phyloP scores from a whole-genome alignment of 2,888 invertebrate species.

The Crioceris asparagi region DNA sequence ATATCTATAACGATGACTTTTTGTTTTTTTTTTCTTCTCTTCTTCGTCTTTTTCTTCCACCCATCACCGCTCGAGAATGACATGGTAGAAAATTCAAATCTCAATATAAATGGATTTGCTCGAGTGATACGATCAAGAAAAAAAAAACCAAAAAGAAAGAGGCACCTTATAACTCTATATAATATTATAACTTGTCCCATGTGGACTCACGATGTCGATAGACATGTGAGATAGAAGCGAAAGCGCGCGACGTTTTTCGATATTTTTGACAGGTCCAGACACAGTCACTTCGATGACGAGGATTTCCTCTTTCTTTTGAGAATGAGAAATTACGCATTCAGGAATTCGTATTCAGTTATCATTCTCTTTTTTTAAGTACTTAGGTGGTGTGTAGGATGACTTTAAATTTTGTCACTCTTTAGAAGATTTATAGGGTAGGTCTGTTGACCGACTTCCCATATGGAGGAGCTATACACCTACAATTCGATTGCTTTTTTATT shows the following conservation, averaged over 20 bases:
- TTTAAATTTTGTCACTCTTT: too few species aligned
- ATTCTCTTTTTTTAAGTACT: too few species aligned
- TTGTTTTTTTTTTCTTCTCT: too few species aligned
- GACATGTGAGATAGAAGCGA: constrained; percentile 31
- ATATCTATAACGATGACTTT: too few species aligned
- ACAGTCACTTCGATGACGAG: constrained; percentile 31
- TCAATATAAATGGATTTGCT: constrained; percentile 38
- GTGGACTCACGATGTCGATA: constrained; percentile 6
- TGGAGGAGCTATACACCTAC: too few species aligned
- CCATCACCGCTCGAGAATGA: constrained; percentile 32
- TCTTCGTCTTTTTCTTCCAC: too few species aligned
- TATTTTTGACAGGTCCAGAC: too few species aligned
- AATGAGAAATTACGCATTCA: constrained; percentile 33
- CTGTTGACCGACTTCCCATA: too few species aligned
- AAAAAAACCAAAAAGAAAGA: background rate
- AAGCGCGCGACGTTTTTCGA: constrained; percentile 33
- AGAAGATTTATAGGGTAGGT: too few species aligned
- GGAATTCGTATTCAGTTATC: constrained; percentile 25
- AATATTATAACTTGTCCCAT: background rate
- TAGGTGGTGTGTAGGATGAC: too few species aligned
- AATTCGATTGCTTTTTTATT: too few species aligned
- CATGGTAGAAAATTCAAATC: constrained; percentile 35
- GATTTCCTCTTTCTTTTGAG: constrained; percentile 32
- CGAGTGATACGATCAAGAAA: constrained; percentile 33
- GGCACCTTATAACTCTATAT: background rate